Percentiles rank a stretch among this genome's conserved stretches.
These are phyloP conservation scores for Xanthorhoe spadicearia DNA, from an alignment of 2,888 invertebrate species.

Conservation along the genomic window DNA sequence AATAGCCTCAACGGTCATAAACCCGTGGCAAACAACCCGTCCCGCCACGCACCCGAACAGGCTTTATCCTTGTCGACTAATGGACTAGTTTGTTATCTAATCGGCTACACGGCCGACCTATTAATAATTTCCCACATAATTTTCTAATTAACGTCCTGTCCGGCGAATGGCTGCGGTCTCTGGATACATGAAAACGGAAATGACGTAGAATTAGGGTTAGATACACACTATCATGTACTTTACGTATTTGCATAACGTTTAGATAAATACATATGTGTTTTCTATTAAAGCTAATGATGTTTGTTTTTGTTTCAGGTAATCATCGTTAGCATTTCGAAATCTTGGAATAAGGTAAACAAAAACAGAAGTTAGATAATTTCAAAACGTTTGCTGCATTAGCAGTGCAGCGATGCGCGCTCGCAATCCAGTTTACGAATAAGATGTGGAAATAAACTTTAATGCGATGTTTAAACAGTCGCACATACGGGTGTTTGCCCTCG, in stretches of 20 bases:
- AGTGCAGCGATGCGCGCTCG: conserved; percentile 48
- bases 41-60: conserved; percentile 43
- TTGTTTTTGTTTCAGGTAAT: conserved; percentile 78
- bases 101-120: conserved; percentile 79
- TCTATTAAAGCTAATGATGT: conserved; percentile 52
- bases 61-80: conserved; percentile 75
- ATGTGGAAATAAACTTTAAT: conserved; percentile 55
- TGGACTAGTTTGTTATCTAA: conserved; percentile 84
- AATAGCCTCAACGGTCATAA: conserved; percentile 55
- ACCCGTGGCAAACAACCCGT: conserved; percentile 42
- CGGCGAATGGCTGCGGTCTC: conserved; percentile 59
- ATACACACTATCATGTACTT: conserved; percentile 49
- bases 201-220: conserved; percentile 65
- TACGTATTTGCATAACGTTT: conserved; percentile 55
- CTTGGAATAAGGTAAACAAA: conserved; percentile 51
- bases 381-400: conserved; percentile 47
- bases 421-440: conserved; percentile 59
- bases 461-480: conserved; percentile 55
- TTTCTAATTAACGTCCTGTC: conserved; percentile 82
- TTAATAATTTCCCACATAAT: conserved; percentile 83
- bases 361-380: conserved; percentile 47
- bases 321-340: conserved; percentile 51
- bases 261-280: conserved; percentile 43
- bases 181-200: conserved; percentile 71
- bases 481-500: conserved; percentile 57